A percentile compares a stretch with the other conserved stretches of the same genome.
phyloP scores from a whole-genome alignment of 92 coral and sea anemone species.

The Metridium senile region DNA sequence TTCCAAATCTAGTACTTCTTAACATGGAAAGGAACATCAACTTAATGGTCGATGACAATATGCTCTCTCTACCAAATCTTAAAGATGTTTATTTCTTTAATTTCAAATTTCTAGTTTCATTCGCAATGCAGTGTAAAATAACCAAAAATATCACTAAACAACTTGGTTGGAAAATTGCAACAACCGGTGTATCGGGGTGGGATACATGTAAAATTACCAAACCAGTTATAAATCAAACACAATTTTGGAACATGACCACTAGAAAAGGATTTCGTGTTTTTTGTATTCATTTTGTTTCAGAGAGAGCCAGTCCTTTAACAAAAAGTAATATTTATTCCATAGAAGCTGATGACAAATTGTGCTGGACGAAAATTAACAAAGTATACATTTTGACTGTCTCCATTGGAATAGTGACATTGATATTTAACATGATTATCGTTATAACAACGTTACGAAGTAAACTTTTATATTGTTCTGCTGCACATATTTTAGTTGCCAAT shows the following conservation, averaged over 20 bases:
- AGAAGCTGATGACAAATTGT: not conserved
- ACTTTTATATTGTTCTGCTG: conserved; percentile 20
- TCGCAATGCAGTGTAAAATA: not conserved
- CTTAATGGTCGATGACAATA: not conserved
- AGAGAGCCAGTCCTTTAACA: not conserved
- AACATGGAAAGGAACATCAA: conserved; percentile 4
- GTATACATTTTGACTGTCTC: conserved; percentile 12
- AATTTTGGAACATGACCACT: not conserved
- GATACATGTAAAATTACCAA: too few species aligned
- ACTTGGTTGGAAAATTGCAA: too few species aligned
- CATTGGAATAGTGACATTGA: conserved; percentile 16
- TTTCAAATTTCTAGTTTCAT: not conserved
- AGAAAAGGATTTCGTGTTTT: not conserved
- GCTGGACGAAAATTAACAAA: conserved; percentile 18
- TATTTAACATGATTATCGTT: conserved; percentile 27
- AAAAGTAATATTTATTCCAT: not conserved
- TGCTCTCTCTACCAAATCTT: not conserved
- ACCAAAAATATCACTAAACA: not conserved
- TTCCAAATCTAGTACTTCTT: not conserved
- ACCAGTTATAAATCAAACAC: too few species aligned
- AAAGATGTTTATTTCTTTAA: not conserved
- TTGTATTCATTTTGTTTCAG: too few species aligned
- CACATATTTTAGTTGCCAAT: conserved; percentile 37
- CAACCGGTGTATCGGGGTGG: too few species aligned
- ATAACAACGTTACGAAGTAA: conserved; percentile 23